phyloP scores from a whole-genome alignment of 23 tunicate species.

The Ascidia mentula region DNA sequence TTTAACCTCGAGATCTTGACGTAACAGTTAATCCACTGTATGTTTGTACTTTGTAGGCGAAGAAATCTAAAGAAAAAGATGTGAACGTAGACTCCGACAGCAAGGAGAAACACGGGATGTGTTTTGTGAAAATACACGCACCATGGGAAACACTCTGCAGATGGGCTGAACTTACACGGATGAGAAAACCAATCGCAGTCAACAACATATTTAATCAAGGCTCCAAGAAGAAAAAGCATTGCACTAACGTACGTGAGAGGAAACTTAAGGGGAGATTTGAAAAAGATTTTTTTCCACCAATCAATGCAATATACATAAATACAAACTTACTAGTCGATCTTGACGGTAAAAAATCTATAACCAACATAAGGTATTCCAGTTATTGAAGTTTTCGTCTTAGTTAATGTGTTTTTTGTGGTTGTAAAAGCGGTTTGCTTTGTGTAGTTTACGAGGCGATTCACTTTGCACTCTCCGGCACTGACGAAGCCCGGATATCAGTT shows the following conservation, averaged over 20 bases:
- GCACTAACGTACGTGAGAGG: background rate
- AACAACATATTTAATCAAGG: conserved; percentile 17
- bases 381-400: background rate
- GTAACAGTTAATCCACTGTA: too few species aligned
- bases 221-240: background rate
- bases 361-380: background rate
- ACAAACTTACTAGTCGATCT: too few species aligned
- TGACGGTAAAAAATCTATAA: background rate
- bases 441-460: background rate
- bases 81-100: too few species aligned
- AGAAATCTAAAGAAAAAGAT: too few species aligned
- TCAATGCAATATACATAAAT: too few species aligned
- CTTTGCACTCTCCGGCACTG: background rate
- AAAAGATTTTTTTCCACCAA: background rate
- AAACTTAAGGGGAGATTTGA: too few species aligned
- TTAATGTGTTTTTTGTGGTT: background rate
- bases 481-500: conserved; percentile 29
- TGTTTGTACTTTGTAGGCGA: too few species aligned
- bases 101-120: background rate
- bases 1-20: too few species aligned
- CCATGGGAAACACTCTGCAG: conserved; percentile 44
- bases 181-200: conserved; percentile 44
- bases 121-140: conserved; percentile 50
- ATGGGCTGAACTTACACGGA: conserved; percentile 51
- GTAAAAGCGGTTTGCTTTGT: background rate